Evolutionary conservation across 1,140 invertebrate species (phyloP), one percentile per base, ranked within the genome.

Genomic region (Drosophila malerkotliana): DNA sequence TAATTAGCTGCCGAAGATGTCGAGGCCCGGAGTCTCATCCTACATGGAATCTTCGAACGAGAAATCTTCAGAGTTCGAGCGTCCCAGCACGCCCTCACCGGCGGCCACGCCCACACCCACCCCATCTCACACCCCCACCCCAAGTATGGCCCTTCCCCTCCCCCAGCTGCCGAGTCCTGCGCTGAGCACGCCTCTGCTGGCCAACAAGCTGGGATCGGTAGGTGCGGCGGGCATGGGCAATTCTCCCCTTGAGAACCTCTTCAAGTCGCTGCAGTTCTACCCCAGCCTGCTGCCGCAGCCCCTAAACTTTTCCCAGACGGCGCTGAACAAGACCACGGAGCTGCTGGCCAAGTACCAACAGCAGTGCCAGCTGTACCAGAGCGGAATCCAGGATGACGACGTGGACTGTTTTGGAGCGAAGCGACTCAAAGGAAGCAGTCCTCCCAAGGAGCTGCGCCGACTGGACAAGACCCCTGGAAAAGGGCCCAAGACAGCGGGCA

Each of bases 181-280:
- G 9, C 51, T 80, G 6, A 73, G 54, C 41, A 59, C 80, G 0
- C 79, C 84, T 1, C 54, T 91, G 1, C 53, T 91, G 9, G 69
- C 73, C 28, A 79, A 79, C 28, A 91, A 92, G 39, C 32, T 91
- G 47, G 79, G 82, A 5, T 67, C 72, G 10, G 62, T 69, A 60
- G 48, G 34, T 1, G 15, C 58, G 2, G 48, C 41, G 28, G 53
- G 67, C 26, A 58, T 57, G 37, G 47, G 52, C 37, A 68, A 74
- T n/a, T 78, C 90, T 3, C 90, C 91, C 0, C 51, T 92, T 34
- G 91, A 92, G 66, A 92, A 82, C 26, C 79, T 92, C 45, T 92
- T 92, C 18, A 92, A 92, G 45, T 92, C 91, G 5, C 71, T 92
- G 41, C 91, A 92, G 51, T 90, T 92, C 39, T 91, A 91, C 57